Evolutionary conservation across 2,797 vertebrate genomes (phyloP), one percentile per base, ranked within the genome.

Genomic region (Melanotaenia trifasciata): DNA sequence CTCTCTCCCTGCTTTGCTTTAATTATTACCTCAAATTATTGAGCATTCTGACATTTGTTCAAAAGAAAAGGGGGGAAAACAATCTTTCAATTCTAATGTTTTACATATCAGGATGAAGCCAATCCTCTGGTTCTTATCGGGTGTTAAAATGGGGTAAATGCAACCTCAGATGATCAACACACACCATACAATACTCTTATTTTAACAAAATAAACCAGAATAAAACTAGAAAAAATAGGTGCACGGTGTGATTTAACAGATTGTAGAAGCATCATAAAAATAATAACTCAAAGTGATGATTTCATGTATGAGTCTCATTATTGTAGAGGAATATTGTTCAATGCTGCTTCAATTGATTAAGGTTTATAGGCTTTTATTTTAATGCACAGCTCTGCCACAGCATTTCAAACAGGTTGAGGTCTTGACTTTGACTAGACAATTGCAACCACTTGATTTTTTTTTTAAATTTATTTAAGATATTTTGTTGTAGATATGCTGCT

Each of bases 1-100:
- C 78, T 89, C 58, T 83, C 66, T 62, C 75, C 72, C 77, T 89
- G 63, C 78, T 65, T 79, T 84, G 70, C 54, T 66, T 86, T 80
- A 80, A 26, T 81, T 10, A 62, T 63, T 51, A 63, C 24, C 22
- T 47, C 58, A 58, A 78, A 33, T 16, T 4, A 60, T 1, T 24
- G 58, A 22, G 4, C 24, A 20, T 3, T 13, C 22, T 43, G 11
- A 12, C 36, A 38, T 38, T 38, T 38, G 13, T 43, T 30, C 28
- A 30, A 30, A 30, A 30, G 28, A 30, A 30, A 30, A 30, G 28
- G 0, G 28, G 28, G 4, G 5, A 30, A 33, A n/a, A 16, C 7
- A 14, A 14, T 16, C 13, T 2, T 20, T 40, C 13, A 40, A 11
- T 50, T 22, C 1, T 3, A 20, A 50, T 9, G 47, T 50, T 50